phyloP scores from a whole-genome alignment of 2,113 vertebrate genomes.

The Crotalus helleri region DNA sequence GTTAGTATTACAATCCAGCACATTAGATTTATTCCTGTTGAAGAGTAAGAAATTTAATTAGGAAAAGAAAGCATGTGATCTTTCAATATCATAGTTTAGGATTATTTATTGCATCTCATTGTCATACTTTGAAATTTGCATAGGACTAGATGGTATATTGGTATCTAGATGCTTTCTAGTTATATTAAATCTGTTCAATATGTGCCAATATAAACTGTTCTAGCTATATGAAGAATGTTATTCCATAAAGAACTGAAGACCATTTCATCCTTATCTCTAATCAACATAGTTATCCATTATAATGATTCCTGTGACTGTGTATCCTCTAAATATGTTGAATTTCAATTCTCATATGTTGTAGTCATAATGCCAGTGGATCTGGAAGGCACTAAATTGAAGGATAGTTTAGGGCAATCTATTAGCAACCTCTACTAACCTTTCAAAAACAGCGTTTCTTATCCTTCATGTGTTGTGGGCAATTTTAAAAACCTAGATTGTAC shows the following conservation, averaged over 20 bases:
- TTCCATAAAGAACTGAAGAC: background rate
- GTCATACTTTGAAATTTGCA: background rate
- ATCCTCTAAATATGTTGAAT: background rate
- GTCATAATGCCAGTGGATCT: background rate
- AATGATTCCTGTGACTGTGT: background rate
- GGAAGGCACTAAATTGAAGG: background rate
- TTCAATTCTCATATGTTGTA: background rate
- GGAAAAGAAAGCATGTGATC: background rate
- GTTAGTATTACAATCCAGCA: background rate
- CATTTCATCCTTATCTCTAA: background rate
- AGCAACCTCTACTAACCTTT: background rate
- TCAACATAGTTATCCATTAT: background rate
- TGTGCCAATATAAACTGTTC: background rate
- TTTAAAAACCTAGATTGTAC: background rate
- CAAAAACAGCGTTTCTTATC: background rate
- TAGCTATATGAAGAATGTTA: background rate
- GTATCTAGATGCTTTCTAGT: background rate
- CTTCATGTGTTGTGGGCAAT: constrained; percentile 9
- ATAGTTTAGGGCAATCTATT: background rate
- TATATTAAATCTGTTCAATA: background rate
- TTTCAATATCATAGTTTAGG: background rate
- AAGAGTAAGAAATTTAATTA: background rate
- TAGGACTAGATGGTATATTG: background rate
- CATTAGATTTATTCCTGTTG: background rate
- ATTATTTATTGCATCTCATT: background rate